Evolutionary conservation across 2,797 vertebrate species (phyloP), one percentile per base, ranked within the genome.

Genomic region (Enteromius thamalakanensis): DNA sequence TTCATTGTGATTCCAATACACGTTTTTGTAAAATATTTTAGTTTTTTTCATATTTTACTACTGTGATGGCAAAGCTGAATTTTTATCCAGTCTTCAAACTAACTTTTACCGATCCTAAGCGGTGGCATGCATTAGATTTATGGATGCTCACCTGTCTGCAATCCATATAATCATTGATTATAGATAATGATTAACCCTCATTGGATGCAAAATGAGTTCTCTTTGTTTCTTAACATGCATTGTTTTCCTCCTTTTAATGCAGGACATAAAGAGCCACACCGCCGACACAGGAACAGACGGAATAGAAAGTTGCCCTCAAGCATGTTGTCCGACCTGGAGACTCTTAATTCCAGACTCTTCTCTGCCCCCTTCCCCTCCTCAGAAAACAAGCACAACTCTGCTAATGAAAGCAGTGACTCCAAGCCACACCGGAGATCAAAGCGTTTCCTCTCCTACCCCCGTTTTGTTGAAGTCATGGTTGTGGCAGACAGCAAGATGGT

Each of bases 391-490:
- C 93, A 91, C 29, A 77, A 81, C 53, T 89, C 89, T 83, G 94
- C 94, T 5, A 95, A 95, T 86, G 89, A 79, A 53, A 1, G 87
- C 29, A 75, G 92, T 84, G 95, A 95, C 90, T 95, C 93, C 86
- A 94, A 91, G 92, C 93, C 92, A 90, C 97, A 95, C 91, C 96
- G 92, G 91, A 96, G 98, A 94, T 95, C 95, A 78, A 99, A 99
- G 90, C 96, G 98, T 72, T 99, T 99, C 91, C 93, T 99, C 84
- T 99, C 98, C 89, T 99, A 98, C 90, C 98, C 98, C 85, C 98
- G 98, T 88, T 99, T 97, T 88, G 97, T 99, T 87, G 98, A 99
- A 92, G 97, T 98, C 90, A 98, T 99, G 98, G 96, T 99, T 90
- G 97, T 99, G 82, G 97, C 97, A 75, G 98, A 99, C 94, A 96